Conservation (phyloP, 2,113 vertebrate genomes). For the Forbesichthys papilliferus region DNA sequence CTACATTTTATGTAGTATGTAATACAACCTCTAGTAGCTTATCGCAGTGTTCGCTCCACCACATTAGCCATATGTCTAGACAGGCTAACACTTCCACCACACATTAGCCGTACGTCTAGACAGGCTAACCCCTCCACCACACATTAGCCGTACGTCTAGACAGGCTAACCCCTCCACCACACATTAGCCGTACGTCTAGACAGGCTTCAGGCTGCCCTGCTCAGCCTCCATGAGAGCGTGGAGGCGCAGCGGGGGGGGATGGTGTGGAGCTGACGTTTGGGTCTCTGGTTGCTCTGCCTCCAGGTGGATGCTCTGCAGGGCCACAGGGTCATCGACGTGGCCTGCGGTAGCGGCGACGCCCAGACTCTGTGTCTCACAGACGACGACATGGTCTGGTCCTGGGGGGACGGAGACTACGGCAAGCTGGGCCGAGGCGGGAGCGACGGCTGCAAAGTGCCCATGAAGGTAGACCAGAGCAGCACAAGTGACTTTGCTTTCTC, state of each 20-base stretch:
- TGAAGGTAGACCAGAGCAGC: conserved; percentile 84
- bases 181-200: background rate
- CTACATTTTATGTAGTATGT: too few species aligned
- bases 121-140: too few species aligned
- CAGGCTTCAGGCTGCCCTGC: background rate
- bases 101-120: too few species aligned
- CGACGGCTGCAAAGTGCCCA: conserved; percentile 96
- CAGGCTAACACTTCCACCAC: too few species aligned
- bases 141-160: background rate
- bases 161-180: background rate
- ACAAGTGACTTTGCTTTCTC: background rate
- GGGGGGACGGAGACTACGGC: conserved; percentile 98
- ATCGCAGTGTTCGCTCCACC: too few species aligned
- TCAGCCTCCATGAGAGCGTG: background rate
- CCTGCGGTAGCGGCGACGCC: conserved; percentile 95
- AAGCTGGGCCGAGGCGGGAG: conserved; percentile 96
- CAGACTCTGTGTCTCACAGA: conserved; percentile 96
- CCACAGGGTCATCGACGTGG: conserved; percentile 93
- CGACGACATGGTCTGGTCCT: conserved; percentile 98
- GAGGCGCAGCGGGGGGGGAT: background rate
- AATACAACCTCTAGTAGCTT: too few species aligned
- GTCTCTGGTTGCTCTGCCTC: conserved; percentile 13
- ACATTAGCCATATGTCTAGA: too few species aligned
- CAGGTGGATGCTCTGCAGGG: conserved; percentile 98
- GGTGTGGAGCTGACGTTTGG: background rate